Evolutionary conservation across 2,797 vertebrate species (phyloP), one percentile per base, ranked within the genome.

Genomic region (Thripadectes ignobilis): DNA sequence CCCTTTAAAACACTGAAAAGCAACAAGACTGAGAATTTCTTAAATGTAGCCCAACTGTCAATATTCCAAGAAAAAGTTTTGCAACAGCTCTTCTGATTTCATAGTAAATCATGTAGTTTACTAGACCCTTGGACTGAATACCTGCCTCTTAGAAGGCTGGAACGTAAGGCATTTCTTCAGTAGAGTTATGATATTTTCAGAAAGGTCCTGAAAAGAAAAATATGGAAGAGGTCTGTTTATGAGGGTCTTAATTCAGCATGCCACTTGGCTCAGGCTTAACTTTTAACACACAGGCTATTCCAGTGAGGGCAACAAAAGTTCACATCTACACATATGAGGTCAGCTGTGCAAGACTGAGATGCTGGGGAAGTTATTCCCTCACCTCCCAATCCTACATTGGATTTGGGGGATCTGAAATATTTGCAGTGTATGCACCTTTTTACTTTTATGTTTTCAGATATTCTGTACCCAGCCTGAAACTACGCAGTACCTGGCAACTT

Each of bases 101-200:
- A 51, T 9, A 65, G 36, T 9, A 77, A 48, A 18, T 71, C 59
- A 89, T 3, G 51, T n/a, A 23, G 24, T n/a, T 71, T 32, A 66
- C 8, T 27, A 71, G 21, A 36, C 2, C 5, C 46, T 80, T 62
- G 43, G 30, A 78, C 21, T 38, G 13, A 83, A 52, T 41, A 96
- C 94, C 97, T 98, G 99, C 99, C 99, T 98, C 97, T 98, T 99
- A 45, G 98, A 99, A 95, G 99, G 99, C 10, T 98, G 98, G 97
- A 99, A 99, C 3, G 98, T 99, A 95, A 99, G 98, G 95, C 99
- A 99, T 97, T 99, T 99, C 97, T 98, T 98, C 97, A 99, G 98
- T 79, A 99, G 97, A 91, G 95, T 68, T 12, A 98, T 69, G 84
- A 98, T 92, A 91, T 98, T 98, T 97, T 98, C 98, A 62, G 99